Evolutionary conservation across 2,888 invertebrate genomes (phyloP).

Genomic region (Andrena flavipes): DNA sequence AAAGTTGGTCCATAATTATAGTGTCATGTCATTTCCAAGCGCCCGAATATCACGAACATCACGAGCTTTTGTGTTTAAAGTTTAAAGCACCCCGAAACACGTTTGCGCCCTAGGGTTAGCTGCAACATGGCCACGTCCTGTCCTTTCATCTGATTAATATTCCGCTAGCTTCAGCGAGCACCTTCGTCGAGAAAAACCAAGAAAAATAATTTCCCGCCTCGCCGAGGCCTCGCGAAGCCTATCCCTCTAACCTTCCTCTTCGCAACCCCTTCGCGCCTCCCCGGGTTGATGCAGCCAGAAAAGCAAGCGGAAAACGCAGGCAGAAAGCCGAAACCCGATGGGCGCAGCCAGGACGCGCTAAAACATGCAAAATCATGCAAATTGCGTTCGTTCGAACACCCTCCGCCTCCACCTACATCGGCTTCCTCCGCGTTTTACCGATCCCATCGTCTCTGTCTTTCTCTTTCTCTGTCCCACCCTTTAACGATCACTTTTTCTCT

Average conservation of each 20-base stretch:
- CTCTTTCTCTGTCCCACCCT: conserved; percentile 20
- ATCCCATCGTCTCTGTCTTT: conserved; percentile 51
- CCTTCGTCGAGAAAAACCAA: conserved; percentile 74
- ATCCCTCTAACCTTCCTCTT: conserved; percentile 46
- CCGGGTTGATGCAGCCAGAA: conserved; percentile 67
- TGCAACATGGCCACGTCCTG: neutral
- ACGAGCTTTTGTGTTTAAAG: too few relatives aligned
- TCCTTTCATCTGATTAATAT: conserved; percentile 64
- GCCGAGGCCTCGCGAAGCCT: conserved; percentile 36
- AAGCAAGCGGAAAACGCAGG: conserved; percentile 80
- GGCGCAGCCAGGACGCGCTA: conserved; percentile 80
- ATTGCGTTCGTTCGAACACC: conserved; percentile 83
- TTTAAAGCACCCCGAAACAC: too few relatives aligned
- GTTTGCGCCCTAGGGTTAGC: too few relatives aligned
- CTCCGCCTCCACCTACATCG: conserved; percentile 65
- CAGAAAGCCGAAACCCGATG: conserved; percentile 80
- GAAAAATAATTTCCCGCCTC: conserved; percentile 78
- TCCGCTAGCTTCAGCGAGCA: conserved; percentile 60
- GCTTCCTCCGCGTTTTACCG: conserved; percentile 70
- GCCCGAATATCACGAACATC: too few relatives aligned
- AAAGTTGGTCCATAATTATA: too few relatives aligned
- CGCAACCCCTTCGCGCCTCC: conserved; percentile 41
- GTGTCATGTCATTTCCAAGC: too few relatives aligned
- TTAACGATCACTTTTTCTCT: conserved; percentile 56
- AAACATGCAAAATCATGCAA: conserved; percentile 84